Evolutionary conservation across 2,113 vertebrate species (phyloP).

Genomic region (Conger conger): DNA sequence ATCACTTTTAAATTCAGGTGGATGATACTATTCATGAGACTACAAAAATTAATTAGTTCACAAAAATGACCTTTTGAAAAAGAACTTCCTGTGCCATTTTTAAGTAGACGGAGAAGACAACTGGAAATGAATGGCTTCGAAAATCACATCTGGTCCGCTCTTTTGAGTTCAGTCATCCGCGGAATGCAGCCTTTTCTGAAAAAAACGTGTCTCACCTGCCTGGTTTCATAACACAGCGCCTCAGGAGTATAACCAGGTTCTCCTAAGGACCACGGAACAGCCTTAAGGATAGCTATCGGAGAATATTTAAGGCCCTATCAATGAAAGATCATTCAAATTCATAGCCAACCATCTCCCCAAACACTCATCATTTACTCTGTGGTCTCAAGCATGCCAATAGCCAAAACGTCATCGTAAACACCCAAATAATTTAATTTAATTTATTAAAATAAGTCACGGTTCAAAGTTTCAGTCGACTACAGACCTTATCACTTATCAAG

Average conservation of each 20-base stretch:
- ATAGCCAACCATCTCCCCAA: background rate
- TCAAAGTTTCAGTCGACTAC: background rate
- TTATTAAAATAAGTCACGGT: background rate
- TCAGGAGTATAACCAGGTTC: background rate
- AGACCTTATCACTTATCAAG: background rate
- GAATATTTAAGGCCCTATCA: background rate
- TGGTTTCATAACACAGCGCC: background rate
- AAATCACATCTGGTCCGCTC: background rate
- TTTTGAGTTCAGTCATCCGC: background rate
- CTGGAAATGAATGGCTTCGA: background rate
- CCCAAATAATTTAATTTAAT: background rate
- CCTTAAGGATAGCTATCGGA: too few relatives aligned
- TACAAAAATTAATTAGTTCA: background rate
- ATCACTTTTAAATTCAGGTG: background rate
- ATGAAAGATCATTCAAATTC: background rate
- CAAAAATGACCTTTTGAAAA: slow-evolving; percentile 7
- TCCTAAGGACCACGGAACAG: background rate
- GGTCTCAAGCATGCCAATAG: background rate
- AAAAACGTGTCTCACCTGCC: slow-evolving; percentile 1
- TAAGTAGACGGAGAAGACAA: background rate
- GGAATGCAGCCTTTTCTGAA: background rate
- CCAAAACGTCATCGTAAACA: background rate
- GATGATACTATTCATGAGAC: background rate
- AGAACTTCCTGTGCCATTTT: background rate
- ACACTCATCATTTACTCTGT: background rate